These are phyloP conservation scores for Acleris literana DNA, from an alignment of 2,888 invertebrate genomes.

Conservation along the genomic window DNA sequence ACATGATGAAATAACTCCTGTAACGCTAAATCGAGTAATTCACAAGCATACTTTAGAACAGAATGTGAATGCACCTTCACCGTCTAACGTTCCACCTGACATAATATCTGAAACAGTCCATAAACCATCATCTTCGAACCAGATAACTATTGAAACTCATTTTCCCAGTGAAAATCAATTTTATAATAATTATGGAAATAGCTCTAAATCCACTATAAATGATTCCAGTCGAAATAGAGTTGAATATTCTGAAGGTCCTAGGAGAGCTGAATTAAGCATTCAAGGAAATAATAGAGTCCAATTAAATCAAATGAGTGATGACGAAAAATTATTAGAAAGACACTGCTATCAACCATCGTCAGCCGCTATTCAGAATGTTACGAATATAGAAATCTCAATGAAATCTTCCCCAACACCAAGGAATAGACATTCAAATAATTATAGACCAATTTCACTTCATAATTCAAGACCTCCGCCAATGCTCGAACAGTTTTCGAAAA, in stretches of 20 bases:
- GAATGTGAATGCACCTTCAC: constrained; percentile 48
- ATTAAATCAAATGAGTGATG: constrained; percentile 78
- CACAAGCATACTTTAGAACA: constrained; percentile 65
- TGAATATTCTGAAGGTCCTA: constrained; percentile 53
- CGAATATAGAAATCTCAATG: constrained; percentile 77
- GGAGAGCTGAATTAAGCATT: constrained; percentile 59
- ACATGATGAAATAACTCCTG: constrained; percentile 85
- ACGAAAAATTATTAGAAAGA: constrained; percentile 77
- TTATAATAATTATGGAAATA: constrained; percentile 50
- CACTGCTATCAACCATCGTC: constrained; percentile 65
- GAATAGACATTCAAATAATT: constrained; percentile 60
- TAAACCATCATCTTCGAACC: constrained; percentile 68
- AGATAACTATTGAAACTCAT: constrained; percentile 77
- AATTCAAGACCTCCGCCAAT: constrained; percentile 62
- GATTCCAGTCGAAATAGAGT: constrained; percentile 49
- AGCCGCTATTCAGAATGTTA: constrained; percentile 76
- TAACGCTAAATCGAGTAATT: constrained; percentile 75
- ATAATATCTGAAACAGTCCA: constrained; percentile 77
- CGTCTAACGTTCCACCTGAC: constrained; percentile 70
- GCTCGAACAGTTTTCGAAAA: constrained; percentile 54
- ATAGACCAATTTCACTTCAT: constrained; percentile 77
- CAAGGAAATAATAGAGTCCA: constrained; percentile 61
- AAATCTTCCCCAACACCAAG: constrained; percentile 64
- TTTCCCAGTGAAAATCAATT: constrained; percentile 69
- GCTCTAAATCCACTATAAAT: constrained; percentile 48